Percentiles rank a stretch among this genome's conserved stretches.
Evolutionary conservation across 2,888 invertebrate species (phyloP).

Genomic region (Nasonia oneida): DNA sequence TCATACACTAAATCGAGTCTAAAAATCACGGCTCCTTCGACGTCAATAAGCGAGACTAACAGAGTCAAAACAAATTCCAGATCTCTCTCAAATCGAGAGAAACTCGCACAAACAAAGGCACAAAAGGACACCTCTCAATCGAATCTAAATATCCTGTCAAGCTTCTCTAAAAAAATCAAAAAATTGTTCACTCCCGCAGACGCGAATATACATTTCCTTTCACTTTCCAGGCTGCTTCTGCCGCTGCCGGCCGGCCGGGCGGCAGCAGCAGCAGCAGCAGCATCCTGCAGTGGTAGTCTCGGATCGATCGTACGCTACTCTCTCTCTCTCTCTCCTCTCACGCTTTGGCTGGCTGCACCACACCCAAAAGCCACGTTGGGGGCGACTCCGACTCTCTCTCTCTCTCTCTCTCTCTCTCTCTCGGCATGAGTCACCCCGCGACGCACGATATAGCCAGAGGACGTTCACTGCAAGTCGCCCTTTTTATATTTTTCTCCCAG

Average conservation of each 20-base stretch:
- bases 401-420: slow-evolving; percentile 17
- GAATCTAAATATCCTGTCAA: not conserved
- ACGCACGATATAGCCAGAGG: not conserved
- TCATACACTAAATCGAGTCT: not conserved
- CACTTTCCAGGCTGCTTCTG: slow-evolving; percentile 21
- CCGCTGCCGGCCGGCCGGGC: not conserved
- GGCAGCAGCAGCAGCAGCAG: slow-evolving; percentile 16
- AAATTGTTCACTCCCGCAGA: not conserved
- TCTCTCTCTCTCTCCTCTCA: slow-evolving; percentile 27
- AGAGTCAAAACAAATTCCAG: not conserved
- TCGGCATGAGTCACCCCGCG: slow-evolving; percentile 41
- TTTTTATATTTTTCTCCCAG: not conserved
- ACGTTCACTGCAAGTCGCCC: not conserved
- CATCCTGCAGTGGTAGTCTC: not conserved
- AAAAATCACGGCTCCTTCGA: not conserved
- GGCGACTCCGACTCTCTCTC: slow-evolving; percentile 8
- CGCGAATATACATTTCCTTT: slow-evolving; percentile 14
- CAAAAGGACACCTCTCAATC: not conserved
- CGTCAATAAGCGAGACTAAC: not conserved
- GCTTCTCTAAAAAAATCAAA: not conserved
- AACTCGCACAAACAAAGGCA: not conserved
- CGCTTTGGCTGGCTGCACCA: slow-evolving; percentile 26
- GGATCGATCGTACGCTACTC: slow-evolving; percentile 44
- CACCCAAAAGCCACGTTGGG: slow-evolving; percentile 38
- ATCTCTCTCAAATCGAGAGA: not conserved